Base-by-base conservation (phyloP, 2,888 invertebrate genomes). In the Morpho achilles region DNA sequence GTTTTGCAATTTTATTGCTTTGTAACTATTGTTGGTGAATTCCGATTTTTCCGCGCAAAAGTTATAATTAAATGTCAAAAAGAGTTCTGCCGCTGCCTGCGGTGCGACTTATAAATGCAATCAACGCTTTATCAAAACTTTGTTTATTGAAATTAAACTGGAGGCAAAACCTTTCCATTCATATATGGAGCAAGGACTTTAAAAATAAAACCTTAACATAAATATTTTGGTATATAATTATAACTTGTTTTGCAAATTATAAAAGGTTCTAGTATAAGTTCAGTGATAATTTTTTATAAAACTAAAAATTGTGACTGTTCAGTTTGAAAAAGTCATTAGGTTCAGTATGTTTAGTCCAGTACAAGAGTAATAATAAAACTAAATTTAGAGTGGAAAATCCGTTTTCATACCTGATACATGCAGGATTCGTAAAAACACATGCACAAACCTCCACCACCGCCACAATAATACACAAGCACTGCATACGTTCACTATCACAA, bases 11-110 rank as follows among this genome's bases (percentile, higher is more conserved):
- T 56, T 46, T 60, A 63, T 63, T 56, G 50, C 5, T 32, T 32
- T 32, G 32, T 32, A 63, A 58, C 58, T 56, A 58, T 63, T 58
- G 54, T 55, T 56, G 53, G 50, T 53, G 53, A 47, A 58, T 55
- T 52, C 55, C 52, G 50, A 54, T 58, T 58, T 60, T 60, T 60
- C 52, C 44, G 46, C 43, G 45, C 52, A 58, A 63, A 63, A 60
- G 58, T 63, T 60, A 58, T 60, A 32, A 63, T 60, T 53, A 53
- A 58, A 63, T 56, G 60, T 60, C 60, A 60, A 56, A 62, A 58
- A 55, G 54, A 52, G 58, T 60, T 56, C 50, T 50, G 42, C 58
- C 47, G 44, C 56, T 60, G 51, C n/a, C 45, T 42, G 45, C 32
- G 54, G 32, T 47, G 53, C 53, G 47, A 49, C 52, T 7, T 48